Evolutionary conservation across 23 tunicate genomes (phyloP).

Genomic region (Phallusia fumigata): DNA sequence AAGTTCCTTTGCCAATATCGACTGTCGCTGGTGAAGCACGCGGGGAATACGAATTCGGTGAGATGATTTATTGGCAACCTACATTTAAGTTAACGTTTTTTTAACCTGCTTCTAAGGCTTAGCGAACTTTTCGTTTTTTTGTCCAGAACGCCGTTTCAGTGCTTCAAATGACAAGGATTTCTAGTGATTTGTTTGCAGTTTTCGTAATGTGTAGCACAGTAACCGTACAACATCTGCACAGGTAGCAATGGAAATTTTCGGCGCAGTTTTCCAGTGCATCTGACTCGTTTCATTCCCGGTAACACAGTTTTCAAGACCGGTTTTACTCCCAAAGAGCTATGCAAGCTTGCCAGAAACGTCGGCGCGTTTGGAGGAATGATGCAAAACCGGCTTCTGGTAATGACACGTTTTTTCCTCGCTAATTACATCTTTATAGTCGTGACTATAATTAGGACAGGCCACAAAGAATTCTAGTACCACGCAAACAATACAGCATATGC

Average conservation of each 20-base stretch:
- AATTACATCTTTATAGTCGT: not conserved
- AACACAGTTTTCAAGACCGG: not conserved
- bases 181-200: not conserved
- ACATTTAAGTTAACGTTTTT: too few species aligned
- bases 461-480: too few species aligned
- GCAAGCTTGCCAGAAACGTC: not conserved
- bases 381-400: not conserved
- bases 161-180: not conserved
- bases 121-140: too few species aligned
- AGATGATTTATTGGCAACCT: not conserved
- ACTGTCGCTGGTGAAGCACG: not conserved
- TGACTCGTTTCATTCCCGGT: not conserved
- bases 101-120: too few species aligned
- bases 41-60: not conserved
- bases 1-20: not conserved
- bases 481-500: too few species aligned
- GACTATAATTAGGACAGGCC: not conserved
- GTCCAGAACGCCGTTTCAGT: too few species aligned
- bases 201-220: too few species aligned
- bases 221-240: too few species aligned
- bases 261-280: not conserved
- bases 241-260: not conserved
- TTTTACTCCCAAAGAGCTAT: not conserved
- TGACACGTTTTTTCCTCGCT: not conserved
- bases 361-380: conserved; percentile 4